Conservation (phyloP, 2,888 invertebrate genomes). For the Elysia crispata region DNA sequence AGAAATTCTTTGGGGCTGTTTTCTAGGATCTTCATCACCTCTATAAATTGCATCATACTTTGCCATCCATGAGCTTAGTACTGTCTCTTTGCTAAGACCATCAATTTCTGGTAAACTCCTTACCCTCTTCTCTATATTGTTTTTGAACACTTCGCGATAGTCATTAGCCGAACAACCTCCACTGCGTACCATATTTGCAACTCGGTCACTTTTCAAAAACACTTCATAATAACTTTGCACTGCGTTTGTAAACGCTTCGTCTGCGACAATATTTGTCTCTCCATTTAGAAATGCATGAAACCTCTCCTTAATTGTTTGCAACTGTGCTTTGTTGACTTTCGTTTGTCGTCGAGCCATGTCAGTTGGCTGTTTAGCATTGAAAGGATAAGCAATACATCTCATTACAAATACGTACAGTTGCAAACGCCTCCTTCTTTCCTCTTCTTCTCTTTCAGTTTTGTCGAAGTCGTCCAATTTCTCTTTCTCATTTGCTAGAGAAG, state of each 20-base stretch:
- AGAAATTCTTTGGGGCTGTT: constrained; percentile 82
- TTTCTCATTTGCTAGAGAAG: constrained; percentile 93
- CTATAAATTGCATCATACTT: constrained; percentile 96
- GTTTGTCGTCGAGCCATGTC: constrained; percentile 97
- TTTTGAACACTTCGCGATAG: constrained; percentile 98
- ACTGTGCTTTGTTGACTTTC: constrained; percentile 96
- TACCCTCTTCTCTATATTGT: constrained; percentile 98
- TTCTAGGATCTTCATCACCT: constrained; percentile 80
- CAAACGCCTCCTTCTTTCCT: constrained; percentile 94
- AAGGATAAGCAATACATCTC: constrained; percentile 97
- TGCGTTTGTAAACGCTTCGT: constrained; percentile 95
- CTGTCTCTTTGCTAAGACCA: constrained; percentile 98
- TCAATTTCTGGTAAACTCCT: constrained; percentile 98
- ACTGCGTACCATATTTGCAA: constrained; percentile 96
- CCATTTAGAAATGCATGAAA: constrained; percentile 98
- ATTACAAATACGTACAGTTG: constrained; percentile 99
- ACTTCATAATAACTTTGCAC: constrained; percentile 90
- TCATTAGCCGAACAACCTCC: constrained; percentile 99
- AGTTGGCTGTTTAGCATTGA: constrained; percentile 99
- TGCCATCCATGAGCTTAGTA: constrained; percentile 98
- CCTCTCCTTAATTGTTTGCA: constrained; percentile 94
- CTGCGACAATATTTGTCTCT: constrained; percentile 84
- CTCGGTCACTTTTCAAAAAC: constrained; percentile 97
- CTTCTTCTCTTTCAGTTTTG: constrained; percentile 96
- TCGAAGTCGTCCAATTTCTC: constrained; percentile 81